Evolutionary conservation across 2,113 vertebrate genomes (phyloP).

Genomic region (Paradoxurus hermaphroditus): DNA sequence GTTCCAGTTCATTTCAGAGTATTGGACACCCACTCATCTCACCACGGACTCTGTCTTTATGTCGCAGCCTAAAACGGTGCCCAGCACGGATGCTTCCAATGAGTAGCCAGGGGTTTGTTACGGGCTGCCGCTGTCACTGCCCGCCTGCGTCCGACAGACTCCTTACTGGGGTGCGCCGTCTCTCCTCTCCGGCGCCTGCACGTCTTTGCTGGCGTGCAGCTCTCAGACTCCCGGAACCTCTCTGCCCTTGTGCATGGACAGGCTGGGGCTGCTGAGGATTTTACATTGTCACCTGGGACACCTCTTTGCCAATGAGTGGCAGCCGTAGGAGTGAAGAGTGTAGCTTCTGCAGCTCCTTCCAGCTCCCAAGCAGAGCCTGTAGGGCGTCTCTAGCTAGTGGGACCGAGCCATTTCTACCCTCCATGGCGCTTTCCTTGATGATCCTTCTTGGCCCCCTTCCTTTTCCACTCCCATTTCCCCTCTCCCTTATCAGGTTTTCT

Average conservation of each 20-base stretch:
- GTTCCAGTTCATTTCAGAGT: background rate
- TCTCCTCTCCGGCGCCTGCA: background rate
- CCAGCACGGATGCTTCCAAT: too few relatives aligned
- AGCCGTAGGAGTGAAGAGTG: background rate
- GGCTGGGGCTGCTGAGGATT: too few relatives aligned
- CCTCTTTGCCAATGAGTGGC: background rate
- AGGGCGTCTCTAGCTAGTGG: too few relatives aligned
- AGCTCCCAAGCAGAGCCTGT: background rate
- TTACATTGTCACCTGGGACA: background rate
- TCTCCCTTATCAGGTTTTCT: background rate
- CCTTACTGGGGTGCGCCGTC: background rate
- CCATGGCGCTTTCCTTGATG: background rate
- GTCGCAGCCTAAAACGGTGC: background rate
- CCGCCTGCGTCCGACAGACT: accelerated
- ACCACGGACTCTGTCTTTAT: background rate
- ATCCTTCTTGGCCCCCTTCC: background rate
- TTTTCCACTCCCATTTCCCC: background rate
- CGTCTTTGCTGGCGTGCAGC: background rate
- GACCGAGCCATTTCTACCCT: background rate
- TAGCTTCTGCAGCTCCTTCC: background rate
- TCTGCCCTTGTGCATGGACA: background rate
- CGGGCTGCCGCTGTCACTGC: background rate
- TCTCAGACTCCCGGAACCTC: background rate
- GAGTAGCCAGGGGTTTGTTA: background rate
- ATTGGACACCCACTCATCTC: background rate